Percentiles rank a stretch among this genome's conserved stretches.
Conservation (phyloP, 2,888 invertebrate genomes). For the Diloba caeruleocephala region DNA sequence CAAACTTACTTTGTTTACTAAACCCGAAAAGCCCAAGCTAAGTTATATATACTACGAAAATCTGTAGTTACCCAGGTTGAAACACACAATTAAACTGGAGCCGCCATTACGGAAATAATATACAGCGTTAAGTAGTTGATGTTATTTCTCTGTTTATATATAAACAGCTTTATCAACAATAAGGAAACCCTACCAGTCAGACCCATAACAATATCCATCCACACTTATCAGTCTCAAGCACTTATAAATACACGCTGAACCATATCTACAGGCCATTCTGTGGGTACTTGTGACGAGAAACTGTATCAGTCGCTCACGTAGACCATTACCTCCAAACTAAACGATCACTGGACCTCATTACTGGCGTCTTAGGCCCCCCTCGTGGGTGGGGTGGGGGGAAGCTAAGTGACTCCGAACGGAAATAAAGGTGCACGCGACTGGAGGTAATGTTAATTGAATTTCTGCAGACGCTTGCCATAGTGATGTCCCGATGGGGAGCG, state of each 20-base stretch:
- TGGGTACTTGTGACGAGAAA: conserved; percentile 59
- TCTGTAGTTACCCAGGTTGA: no score
- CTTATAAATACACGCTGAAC: conserved; percentile 45
- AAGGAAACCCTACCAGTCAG: conserved; percentile 1
- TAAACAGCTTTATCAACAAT: conserved; percentile 28
- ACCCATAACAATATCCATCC: conserved; percentile 32
- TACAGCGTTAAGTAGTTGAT: not conserved
- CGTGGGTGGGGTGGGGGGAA: conserved; percentile 21
- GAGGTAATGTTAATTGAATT: conserved; percentile 90
- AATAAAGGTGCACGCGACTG: conserved; percentile 90
- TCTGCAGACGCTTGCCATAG: conserved; percentile 84
- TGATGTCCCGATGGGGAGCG: no score
- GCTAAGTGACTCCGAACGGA: conserved; percentile 89
- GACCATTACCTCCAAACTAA: conserved; percentile 87
- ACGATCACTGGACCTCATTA: conserved; percentile 88
- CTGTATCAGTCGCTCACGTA: conserved; percentile 74
- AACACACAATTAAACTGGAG: not conserved
- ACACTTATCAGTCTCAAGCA: conserved; percentile 42
- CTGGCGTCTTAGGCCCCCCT: conserved; percentile 75
- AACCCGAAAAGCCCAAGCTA: no score
- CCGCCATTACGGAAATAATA: not conserved
- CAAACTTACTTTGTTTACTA: no score
- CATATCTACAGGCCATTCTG: conserved; percentile 52
- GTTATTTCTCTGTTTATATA: conserved; percentile 21
- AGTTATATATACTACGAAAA: no score